These are phyloP conservation scores for Camponotus vicinus DNA, from an alignment of 1,140 invertebrate genomes.

Conservation along the genomic window DNA sequence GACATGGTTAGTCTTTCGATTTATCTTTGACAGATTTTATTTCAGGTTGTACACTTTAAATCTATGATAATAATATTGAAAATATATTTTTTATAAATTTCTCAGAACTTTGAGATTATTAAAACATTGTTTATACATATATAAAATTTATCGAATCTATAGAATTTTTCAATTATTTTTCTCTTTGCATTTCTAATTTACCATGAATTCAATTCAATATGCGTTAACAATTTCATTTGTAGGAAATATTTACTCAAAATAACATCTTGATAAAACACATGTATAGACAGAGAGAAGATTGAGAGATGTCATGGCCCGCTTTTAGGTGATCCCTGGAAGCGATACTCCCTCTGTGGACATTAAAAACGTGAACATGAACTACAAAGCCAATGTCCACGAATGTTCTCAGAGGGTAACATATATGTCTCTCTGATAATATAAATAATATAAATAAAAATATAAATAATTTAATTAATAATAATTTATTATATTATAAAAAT, in stretches of 20 bases:
- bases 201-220: background rate
- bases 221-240: background rate
- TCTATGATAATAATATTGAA: background rate
- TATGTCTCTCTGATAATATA: too few species aligned
- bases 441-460: too few species aligned
- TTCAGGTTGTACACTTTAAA: background rate
- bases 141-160: background rate
- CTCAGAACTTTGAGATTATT: background rate
- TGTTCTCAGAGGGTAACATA: too few species aligned
- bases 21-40: background rate
- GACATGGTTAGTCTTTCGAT: conserved; percentile 79
- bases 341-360: too few species aligned
- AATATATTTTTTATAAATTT: background rate
- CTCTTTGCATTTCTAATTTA: background rate
- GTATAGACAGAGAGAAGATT: background rate
- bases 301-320: too few species aligned
- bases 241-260: background rate
- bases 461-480: too few species aligned
- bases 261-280: background rate
- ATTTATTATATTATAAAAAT: too few species aligned
- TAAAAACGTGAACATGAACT: too few species aligned
- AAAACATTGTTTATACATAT: background rate
- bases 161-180: background rate
- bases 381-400: too few species aligned
- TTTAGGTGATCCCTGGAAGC: too few species aligned